A percentile compares a stretch with the other conserved stretches of the same genome.
phyloP scores from a whole-genome alignment of 2,113 vertebrate genomes.

The crab-eating macaque (Macaca fascicularis) region T2T-MFA8v1.1 NC_088377.1:985001-985500 shows the following conservation, averaged over 20 bases:
- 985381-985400: conserved; percentile 92
- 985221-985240: background rate
- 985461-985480: conserved; percentile 89
- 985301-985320: conserved; percentile 89
- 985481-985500: conserved; percentile 91
- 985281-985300: conserved; percentile 82
- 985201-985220: background rate
- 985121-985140: background rate
- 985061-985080: fast-evolving
- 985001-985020: background rate
- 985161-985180: fast-evolving
- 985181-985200: background rate
- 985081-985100: background rate
- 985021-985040: background rate
- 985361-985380: conserved; percentile 97
- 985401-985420: conserved; percentile 96
- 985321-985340: conserved; percentile 95
- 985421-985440: conserved; percentile 98
- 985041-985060: background rate
- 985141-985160: background rate
- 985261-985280: background rate
- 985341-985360: conserved; percentile 97
- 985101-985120: background rate
- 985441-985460: conserved; percentile 89
- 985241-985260: fast-evolving